A percentile compares a stretch with the other conserved stretches of the same genome.
phyloP scores from a whole-genome alignment of 2,797 vertebrate genomes.

The Argya squamiceps region DNA sequence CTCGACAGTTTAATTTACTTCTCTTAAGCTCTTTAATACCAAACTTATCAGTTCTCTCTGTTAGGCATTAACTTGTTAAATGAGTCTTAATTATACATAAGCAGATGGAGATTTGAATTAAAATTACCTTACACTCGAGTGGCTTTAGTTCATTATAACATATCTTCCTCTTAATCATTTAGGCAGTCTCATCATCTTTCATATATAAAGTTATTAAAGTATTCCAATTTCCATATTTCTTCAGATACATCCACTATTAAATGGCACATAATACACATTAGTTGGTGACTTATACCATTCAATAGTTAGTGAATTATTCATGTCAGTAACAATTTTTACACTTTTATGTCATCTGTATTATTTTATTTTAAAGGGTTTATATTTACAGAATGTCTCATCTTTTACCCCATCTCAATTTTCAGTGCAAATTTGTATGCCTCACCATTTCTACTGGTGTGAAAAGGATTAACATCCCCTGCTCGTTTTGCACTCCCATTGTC shows the following conservation, averaged over 20 bases:
- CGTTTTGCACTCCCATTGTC: background rate
- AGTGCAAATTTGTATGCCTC: constrained; percentile 45
- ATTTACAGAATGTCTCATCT: constrained; percentile 68
- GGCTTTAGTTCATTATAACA: constrained; percentile 92
- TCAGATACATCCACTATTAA: constrained; percentile 81
- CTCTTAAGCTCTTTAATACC: constrained; percentile 81
- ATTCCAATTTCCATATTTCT: constrained; percentile 85
- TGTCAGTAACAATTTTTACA: constrained; percentile 73
- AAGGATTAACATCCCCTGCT: background rate
- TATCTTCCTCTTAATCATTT: constrained; percentile 89
- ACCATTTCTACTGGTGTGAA: background rate
- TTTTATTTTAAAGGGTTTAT: constrained; percentile 74
- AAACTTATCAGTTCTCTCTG: constrained; percentile 82
- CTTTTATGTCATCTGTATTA: constrained; percentile 71
- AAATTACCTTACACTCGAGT: constrained; percentile 89
- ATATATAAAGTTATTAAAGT: constrained; percentile 83
- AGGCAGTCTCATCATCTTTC: constrained; percentile 85
- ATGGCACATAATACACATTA: constrained; percentile 79
- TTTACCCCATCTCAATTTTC: constrained; percentile 68
- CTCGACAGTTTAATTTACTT: constrained; percentile 82
- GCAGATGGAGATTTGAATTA: constrained; percentile 94
- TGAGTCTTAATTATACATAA: constrained; percentile 89
- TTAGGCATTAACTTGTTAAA: constrained; percentile 88
- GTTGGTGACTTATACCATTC: constrained; percentile 75
- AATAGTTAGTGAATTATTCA: constrained; percentile 80